Percentiles rank a stretch among this genome's conserved stretches.
phyloP scores from a whole-genome alignment of 1,140 invertebrate species.

The Hormaphis cornu region DNA sequence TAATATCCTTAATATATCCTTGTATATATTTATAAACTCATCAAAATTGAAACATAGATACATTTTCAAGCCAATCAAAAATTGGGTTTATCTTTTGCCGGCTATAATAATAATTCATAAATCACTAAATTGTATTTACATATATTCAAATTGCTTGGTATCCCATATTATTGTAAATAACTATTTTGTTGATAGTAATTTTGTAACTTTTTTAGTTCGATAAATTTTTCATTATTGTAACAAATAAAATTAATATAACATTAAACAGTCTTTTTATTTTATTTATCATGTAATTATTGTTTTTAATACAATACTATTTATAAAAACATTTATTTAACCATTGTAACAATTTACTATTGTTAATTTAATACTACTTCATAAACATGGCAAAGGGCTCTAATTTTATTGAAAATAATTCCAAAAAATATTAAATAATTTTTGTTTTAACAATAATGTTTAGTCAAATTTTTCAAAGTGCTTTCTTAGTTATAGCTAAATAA shows the following conservation, averaged over 20 bases:
- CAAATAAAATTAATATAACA: background rate
- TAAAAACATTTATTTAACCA: too few relatives aligned
- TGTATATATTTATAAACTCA: background rate
- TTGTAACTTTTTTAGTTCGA: background rate
- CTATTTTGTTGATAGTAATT: slow-evolving; percentile 1
- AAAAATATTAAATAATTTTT: too few relatives aligned
- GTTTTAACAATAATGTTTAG: too few relatives aligned
- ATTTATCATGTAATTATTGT: too few relatives aligned
- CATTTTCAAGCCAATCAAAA: background rate
- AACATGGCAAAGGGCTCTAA: too few relatives aligned
- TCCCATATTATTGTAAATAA: slow-evolving; percentile 5
- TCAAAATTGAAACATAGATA: background rate
- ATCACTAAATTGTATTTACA: slow-evolving; percentile 18
- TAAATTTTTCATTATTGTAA: background rate
- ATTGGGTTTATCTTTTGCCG: background rate
- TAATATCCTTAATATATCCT: slow-evolving; percentile 40
- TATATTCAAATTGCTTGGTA: background rate
- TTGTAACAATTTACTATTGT: too few relatives aligned
- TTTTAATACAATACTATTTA: too few relatives aligned
- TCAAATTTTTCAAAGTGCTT: too few relatives aligned
- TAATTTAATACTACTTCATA: too few relatives aligned
- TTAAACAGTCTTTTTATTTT: background rate
- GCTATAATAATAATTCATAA: background rate
- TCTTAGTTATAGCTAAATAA: too few relatives aligned
- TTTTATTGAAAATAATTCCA: too few relatives aligned